phyloP scores from a whole-genome alignment of 2,797 vertebrate species.

The Diplodus sargus region DNA sequence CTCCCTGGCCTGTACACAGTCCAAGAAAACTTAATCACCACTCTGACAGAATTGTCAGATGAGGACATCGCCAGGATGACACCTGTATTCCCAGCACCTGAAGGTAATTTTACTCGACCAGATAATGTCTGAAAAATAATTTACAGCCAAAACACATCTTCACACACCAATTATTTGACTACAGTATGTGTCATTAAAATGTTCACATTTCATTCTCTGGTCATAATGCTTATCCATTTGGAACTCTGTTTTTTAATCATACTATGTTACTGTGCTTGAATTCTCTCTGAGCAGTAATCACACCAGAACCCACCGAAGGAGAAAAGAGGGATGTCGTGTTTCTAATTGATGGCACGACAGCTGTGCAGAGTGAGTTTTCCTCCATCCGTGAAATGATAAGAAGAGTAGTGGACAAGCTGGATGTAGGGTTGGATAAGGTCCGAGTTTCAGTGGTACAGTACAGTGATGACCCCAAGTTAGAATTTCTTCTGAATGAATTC shows the following conservation, averaged over 20 bases:
- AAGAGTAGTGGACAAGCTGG: conserved; percentile 88
- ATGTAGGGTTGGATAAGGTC: conserved; percentile 90
- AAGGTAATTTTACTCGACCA: conserved; percentile 51
- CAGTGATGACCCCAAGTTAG: conserved; percentile 88
- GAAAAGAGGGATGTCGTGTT: conserved; percentile 94
- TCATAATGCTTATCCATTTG: background rate
- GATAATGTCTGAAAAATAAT: background rate
- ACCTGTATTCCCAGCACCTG: conserved; percentile 71
- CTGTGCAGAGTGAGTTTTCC: conserved; percentile 84
- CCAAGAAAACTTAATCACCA: conserved; percentile 87
- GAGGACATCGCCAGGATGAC: conserved; percentile 83
- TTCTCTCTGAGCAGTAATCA: conserved; percentile 60
- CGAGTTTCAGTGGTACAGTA: conserved; percentile 94
- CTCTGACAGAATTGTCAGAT: conserved; percentile 87
- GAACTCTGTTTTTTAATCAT: conserved; percentile 15
- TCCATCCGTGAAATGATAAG: conserved; percentile 87
- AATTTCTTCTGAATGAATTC: conserved; percentile 91
- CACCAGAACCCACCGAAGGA: conserved; percentile 61
- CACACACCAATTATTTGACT: background rate
- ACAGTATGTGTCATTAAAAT: background rate
- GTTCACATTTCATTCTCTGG: background rate
- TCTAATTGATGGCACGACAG: conserved; percentile 92
- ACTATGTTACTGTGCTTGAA: conserved; percentile 21
- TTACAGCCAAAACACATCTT: background rate
- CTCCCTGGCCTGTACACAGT: conserved; percentile 91